A percentile compares a stretch with the other conserved stretches of the same genome.
phyloP scores from a whole-genome alignment of 2,797 vertebrate genomes.

The Simalia tracyae region DNA sequence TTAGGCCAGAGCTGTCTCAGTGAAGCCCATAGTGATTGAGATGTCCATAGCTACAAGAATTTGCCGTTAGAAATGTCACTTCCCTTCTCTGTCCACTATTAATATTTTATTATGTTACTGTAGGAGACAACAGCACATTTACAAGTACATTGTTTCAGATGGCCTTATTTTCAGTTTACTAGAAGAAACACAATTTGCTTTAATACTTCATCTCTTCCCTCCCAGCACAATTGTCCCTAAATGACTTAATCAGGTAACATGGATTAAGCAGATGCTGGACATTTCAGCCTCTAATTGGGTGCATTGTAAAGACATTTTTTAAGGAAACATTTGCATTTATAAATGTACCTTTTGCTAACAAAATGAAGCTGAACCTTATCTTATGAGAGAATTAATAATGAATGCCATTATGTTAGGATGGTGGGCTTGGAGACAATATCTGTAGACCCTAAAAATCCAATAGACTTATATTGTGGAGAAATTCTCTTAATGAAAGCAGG shows the following conservation, averaged over 20 bases:
- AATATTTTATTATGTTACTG: slow-evolving; percentile 89
- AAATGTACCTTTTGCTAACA: neutral
- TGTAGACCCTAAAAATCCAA: neutral
- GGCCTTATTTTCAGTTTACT: slow-evolving; percentile 5
- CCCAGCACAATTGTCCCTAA: neutral
- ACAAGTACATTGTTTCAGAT: slow-evolving; percentile 14
- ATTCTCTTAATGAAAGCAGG: neutral
- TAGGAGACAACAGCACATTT: slow-evolving; percentile 73
- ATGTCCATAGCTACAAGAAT: slow-evolving; percentile 83
- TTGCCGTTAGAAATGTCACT: slow-evolving; percentile 77
- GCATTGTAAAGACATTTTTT: neutral
- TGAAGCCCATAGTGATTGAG: slow-evolving; percentile 80
- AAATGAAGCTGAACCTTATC: neutral
- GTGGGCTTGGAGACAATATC: neutral
- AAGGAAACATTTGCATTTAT: neutral
- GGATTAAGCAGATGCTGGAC: neutral
- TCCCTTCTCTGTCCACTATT: slow-evolving; percentile 82
- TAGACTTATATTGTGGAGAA: neutral
- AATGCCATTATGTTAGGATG: neutral
- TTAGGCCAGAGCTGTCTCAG: slow-evolving; percentile 86
- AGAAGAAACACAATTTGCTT: neutral
- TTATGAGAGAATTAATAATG: neutral
- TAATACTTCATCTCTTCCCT: neutral
- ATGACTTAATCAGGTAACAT: neutral
- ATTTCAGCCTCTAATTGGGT: neutral